Percentiles rank a stretch among this genome's conserved stretches.
Conservation (phyloP, 2,113 vertebrate species). For the Crotalus helleri region DNA sequence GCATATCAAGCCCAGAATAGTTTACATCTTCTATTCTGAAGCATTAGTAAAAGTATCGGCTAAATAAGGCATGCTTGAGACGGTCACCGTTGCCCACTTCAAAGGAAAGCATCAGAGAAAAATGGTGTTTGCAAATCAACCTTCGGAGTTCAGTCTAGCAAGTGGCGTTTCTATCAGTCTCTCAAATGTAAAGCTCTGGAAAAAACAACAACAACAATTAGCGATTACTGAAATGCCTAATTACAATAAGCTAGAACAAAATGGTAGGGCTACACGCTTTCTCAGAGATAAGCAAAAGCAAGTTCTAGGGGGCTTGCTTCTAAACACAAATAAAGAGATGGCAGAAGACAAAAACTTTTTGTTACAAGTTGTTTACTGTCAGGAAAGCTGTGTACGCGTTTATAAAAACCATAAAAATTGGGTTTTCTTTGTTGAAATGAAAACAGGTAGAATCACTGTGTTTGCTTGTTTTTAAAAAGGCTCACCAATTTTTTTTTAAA, state of each 20-base stretch:
- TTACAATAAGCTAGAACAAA: background rate
- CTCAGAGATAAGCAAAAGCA: too few species aligned
- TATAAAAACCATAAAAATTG: background rate
- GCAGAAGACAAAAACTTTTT: background rate
- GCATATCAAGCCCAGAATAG: conserved; percentile 90
- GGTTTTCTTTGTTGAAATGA: background rate
- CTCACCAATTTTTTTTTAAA: background rate
- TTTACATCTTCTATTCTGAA: conserved; percentile 87
- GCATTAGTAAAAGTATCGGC: conserved; percentile 83
- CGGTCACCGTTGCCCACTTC: conserved; percentile 87
- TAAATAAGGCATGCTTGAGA: conserved; percentile 99
- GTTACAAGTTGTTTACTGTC: background rate
- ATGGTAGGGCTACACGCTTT: background rate
- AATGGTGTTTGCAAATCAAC: conserved; percentile 70
- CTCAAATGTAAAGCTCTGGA: conserved; percentile 75
- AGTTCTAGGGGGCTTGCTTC: background rate
- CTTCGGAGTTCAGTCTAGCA: conserved; percentile 75
- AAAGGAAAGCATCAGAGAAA: conserved; percentile 54
- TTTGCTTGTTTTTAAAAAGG: background rate
- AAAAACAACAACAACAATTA: conserved; percentile 44
- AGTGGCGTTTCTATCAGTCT: conserved; percentile 74
- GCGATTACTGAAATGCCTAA: background rate
- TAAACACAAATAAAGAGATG: background rate
- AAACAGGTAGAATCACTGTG: background rate
- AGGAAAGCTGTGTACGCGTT: background rate